Base-by-base conservation (phyloP, 2,888 invertebrate species). In the Strigamia transsilvanica region DNA sequence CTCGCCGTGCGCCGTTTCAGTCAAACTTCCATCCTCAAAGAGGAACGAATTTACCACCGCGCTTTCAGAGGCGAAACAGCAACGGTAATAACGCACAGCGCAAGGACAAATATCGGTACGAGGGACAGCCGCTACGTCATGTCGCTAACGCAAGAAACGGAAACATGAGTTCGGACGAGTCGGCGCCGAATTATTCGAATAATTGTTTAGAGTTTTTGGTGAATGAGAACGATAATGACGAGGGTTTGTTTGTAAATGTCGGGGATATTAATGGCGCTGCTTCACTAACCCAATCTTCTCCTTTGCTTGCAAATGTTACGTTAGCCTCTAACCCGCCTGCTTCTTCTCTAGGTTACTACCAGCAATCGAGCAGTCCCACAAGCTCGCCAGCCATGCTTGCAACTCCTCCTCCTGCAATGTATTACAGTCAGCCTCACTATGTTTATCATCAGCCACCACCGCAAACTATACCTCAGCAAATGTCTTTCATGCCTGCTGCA, bases 391-490 rank as follows among this genome's bases (percentile, higher is more conserved):
- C 82, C 21, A 42, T 82, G 21, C 46, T 79, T 32, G 78, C 82
- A 9, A 78, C 46, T 12, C 38, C 77, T n/a, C 56, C 56, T 56
- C 78, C 82, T 15, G 13, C 82, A 5, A 21, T 79, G n/a, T 82
- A 82, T 51, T 82, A 78, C 46, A 82, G 82, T 51, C 78, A 41
- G 23, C 27, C 77, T 7, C 82, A 77, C 13, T 82, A 79, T 56
- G 12, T 78, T 4, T 82, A 82, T 32, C 82, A 82, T 7, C 82
- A 77, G 32, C 82, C 78, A 42, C 77, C 78, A 21, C 46, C 78
- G n/a, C 27, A 18, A 23, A n/a, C 42, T 21, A 32, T 78, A 32
- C 46, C 82, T 23, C 73, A 81, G 34, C 81, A 80, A 80, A 38
- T 56, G 38, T 56, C 80, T 13, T 80, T 32, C 38, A 15, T 80